Evolutionary conservation across 2,888 invertebrate species (phyloP).

Genomic region (Deroplatys truncata): DNA sequence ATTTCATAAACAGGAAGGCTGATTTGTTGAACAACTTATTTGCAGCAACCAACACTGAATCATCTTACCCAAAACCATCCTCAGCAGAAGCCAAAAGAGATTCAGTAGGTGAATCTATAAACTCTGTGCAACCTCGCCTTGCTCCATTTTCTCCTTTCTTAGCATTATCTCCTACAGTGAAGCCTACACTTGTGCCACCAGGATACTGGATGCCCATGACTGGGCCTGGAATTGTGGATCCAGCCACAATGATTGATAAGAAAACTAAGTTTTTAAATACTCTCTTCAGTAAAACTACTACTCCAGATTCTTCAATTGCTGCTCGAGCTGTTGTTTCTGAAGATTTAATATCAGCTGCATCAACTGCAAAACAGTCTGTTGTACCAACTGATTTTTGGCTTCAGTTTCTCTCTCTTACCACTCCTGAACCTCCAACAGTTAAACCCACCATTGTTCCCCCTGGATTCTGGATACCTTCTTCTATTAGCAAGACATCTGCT

Average conservation of each 20-base stretch:
- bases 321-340: background rate
- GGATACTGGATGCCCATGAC: conserved; percentile 20
- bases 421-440: background rate
- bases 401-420: background rate
- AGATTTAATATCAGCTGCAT: background rate
- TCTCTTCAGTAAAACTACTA: conserved; percentile 1
- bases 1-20: conserved; percentile 27
- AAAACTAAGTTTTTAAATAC: conserved; percentile 28
- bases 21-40: conserved; percentile 25
- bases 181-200: conserved; percentile 25
- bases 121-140: background rate
- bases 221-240: conserved; percentile 20
- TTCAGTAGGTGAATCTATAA: background rate
- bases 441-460: conserved; percentile 25
- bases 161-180: conserved; percentile 7
- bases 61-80: background rate
- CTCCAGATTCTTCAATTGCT: background rate
- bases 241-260: conserved; percentile 25
- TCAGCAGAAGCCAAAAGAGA: conserved; percentile 3
- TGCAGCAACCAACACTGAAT: background rate
- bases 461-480: conserved; percentile 20
- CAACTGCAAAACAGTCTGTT: background rate
- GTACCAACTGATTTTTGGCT: conserved; percentile 11
- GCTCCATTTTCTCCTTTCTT: background rate
- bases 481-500: background rate